A percentile compares a stretch with the other conserved stretches of the same genome.
Evolutionary conservation across 2,113 vertebrate genomes (phyloP).

Genomic region (Elaphurus davidianus): DNA sequence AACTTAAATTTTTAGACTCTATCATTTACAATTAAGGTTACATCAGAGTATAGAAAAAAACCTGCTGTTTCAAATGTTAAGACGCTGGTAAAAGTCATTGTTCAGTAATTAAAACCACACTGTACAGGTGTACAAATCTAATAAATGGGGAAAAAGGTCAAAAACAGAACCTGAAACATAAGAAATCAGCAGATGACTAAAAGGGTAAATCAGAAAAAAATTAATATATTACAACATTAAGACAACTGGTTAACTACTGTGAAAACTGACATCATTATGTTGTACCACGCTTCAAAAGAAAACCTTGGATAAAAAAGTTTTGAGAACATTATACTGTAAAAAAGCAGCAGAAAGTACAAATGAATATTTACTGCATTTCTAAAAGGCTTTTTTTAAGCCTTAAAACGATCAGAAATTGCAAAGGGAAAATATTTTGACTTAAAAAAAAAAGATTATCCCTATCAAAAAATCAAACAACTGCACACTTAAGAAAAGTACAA

Average conservation of each 20-base stretch:
- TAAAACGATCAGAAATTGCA: not conserved
- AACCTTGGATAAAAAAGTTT: not conserved
- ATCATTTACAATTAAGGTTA: constrained; percentile 29
- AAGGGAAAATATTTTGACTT: not conserved
- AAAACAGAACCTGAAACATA: not conserved
- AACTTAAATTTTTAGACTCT: not conserved
- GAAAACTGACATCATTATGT: not conserved
- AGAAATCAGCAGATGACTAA: not conserved
- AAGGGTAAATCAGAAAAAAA: not conserved
- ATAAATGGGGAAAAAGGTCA: not conserved
- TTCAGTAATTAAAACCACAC: not conserved
- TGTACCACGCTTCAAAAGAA: not conserved
- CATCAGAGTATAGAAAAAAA: not conserved
- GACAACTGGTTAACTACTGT: not conserved
- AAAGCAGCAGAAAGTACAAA: not conserved
- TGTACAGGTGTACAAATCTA: not conserved
- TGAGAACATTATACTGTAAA: not conserved
- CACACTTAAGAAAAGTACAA: not conserved
- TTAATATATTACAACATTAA: not conserved
- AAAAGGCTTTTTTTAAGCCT: not conserved
- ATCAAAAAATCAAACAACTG: constrained; percentile 17
- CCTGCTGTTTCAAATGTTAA: not conserved
- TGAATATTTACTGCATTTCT: not conserved
- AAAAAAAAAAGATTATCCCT: not conserved
- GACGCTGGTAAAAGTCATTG: not conserved